A percentile compares a stretch with the other conserved stretches of the same genome.
phyloP scores from a whole-genome alignment of 1,140 invertebrate genomes.

The Lepidurus packardi region DNA sequence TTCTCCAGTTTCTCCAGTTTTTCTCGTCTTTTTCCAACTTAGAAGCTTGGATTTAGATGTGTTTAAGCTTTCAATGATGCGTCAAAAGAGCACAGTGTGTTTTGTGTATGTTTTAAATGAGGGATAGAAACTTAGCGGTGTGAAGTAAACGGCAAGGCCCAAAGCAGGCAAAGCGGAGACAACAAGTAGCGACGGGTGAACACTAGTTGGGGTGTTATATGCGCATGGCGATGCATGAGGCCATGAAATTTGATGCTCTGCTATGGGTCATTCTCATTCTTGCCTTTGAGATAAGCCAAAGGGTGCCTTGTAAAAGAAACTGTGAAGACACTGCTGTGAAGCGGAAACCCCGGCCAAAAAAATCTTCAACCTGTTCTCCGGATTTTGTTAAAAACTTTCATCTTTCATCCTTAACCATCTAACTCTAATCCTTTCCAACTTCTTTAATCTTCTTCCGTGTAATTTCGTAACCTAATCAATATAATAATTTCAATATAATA shows the following conservation, averaged over 20 bases:
- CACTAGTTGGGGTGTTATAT: not conserved
- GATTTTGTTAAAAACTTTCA: not conserved
- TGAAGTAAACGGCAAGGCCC: too few relatives aligned
- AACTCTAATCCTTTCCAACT: not conserved
- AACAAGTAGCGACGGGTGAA: slow-evolving; percentile 18
- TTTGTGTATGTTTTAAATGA: too few relatives aligned
- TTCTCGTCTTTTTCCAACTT: too few relatives aligned
- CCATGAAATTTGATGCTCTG: slow-evolving; percentile 9
- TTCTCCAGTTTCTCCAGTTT: too few relatives aligned
- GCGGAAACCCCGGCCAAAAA: too few relatives aligned
- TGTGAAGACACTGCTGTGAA: not conserved
- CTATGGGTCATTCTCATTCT: slow-evolving; percentile 10
- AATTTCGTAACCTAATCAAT: too few relatives aligned
- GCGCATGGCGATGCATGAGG: not conserved
- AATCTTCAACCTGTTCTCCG: not conserved
- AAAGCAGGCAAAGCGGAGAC: not conserved
- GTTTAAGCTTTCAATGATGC: too few relatives aligned
- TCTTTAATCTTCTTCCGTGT: too few relatives aligned
- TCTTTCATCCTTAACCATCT: not conserved
- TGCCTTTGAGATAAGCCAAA: not conserved
- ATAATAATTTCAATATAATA: too few relatives aligned
- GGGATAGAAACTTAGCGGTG: too few relatives aligned
- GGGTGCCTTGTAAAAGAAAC: not conserved
- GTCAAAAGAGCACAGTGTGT: too few relatives aligned
- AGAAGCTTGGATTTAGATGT: too few relatives aligned